phyloP scores from a whole-genome alignment of 2,888 invertebrate species.

The Schrankia costaestrigalis region DNA sequence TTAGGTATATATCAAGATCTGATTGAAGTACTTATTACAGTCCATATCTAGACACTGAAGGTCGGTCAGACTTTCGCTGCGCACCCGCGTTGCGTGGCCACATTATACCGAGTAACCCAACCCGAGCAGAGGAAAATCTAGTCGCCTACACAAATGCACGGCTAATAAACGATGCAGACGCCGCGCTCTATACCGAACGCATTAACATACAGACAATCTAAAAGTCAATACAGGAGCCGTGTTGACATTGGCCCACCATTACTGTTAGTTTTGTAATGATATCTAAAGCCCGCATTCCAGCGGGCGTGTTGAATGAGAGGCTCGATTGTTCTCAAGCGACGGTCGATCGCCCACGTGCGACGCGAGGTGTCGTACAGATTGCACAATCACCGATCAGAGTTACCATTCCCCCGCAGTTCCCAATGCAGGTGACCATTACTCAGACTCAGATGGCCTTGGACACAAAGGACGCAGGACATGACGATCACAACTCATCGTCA shows the following conservation, averaged over 20 bases:
- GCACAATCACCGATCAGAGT: conserved; percentile 51
- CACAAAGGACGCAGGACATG: conserved; percentile 40
- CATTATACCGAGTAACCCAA: conserved; percentile 61
- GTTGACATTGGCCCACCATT: conserved; percentile 76
- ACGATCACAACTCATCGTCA: conserved; percentile 9
- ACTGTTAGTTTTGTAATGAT: conserved; percentile 71
- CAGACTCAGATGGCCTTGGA: conserved; percentile 49
- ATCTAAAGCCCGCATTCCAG: conserved; percentile 73
- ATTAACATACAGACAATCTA: conserved; percentile 68
- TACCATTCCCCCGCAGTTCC: conserved; percentile 31
- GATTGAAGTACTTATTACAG: conserved; percentile 60
- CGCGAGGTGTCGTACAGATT: conserved; percentile 52
- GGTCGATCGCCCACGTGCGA: conserved; percentile 51
- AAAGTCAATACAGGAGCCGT: conserved; percentile 58
- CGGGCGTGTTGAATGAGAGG: conserved; percentile 57
- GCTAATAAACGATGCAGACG: conserved; percentile 50
- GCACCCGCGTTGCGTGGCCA: conserved; percentile 44
- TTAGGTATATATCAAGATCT: conserved; percentile 61
- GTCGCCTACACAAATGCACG: conserved; percentile 64
- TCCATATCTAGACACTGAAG: conserved; percentile 74
- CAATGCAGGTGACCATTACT: conserved; percentile 57
- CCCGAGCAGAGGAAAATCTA: conserved; percentile 70
- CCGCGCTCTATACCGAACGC: conserved; percentile 30
- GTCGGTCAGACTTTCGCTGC: conserved; percentile 77
- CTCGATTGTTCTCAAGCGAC: conserved; percentile 64